Percentiles rank a stretch among this genome's conserved stretches.
Evolutionary conservation across 2,113 vertebrate genomes (phyloP).

Genomic region (Turdus rufiventris): DNA sequence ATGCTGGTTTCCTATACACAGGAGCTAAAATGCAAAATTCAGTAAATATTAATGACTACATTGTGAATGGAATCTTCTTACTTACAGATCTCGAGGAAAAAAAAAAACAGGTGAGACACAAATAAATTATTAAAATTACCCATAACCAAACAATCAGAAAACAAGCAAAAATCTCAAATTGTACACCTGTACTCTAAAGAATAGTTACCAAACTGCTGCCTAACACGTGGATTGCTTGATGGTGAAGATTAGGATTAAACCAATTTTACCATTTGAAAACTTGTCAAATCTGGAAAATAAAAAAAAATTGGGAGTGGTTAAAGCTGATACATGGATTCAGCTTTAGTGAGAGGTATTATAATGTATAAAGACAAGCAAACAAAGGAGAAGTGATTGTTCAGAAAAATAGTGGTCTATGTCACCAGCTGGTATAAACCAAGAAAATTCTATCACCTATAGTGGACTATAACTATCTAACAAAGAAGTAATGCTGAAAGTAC

Average conservation of each 20-base stretch:
- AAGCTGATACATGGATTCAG: background rate
- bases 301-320: background rate
- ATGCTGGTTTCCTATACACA: background rate
- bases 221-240: background rate
- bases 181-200: background rate
- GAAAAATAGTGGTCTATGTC: background rate
- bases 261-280: background rate
- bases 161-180: fast-evolving
- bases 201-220: background rate
- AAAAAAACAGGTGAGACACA: background rate
- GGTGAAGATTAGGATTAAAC: background rate
- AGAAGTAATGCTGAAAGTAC: background rate
- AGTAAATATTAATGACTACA: background rate
- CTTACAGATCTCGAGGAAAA: background rate
- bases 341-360: background rate
- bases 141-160: background rate
- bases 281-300: background rate
- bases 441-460: background rate
- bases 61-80: background rate
- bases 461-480: background rate
- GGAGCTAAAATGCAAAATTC: background rate
- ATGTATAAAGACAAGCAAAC: background rate
- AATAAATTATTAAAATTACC: background rate
- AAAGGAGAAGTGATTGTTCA: background rate
- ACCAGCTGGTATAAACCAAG: background rate